A percentile compares a stretch with the other conserved stretches of the same genome.
Evolutionary conservation across 2,888 invertebrate genomes (phyloP).

Genomic region (Craniophora ligustri): DNA sequence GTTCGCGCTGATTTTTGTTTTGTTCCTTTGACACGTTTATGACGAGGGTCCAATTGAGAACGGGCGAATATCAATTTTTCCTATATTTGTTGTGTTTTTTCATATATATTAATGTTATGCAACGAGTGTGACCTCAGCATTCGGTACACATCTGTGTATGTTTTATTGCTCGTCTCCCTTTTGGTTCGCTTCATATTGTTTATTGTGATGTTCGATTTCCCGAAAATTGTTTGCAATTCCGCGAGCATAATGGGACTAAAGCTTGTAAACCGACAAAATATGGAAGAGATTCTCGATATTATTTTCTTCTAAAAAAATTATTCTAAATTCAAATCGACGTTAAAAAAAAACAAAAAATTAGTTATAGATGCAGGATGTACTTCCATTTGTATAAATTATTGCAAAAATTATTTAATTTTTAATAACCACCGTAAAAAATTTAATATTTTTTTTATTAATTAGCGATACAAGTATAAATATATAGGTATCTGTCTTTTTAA

Average conservation of each 20-base stretch:
- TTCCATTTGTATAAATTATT: too few relatives aligned
- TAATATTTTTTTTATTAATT: too few relatives aligned
- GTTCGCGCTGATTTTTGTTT: slow-evolving; percentile 57
- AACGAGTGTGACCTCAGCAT: slow-evolving; percentile 70
- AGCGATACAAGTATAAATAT: too few relatives aligned
- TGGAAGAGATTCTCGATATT: not conserved
- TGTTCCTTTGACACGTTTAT: slow-evolving; percentile 70
- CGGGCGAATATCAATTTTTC: slow-evolving; percentile 73
- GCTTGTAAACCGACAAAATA: not conserved
- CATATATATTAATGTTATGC: slow-evolving; percentile 69
- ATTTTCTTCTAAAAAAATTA: too few relatives aligned
- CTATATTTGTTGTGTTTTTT: slow-evolving; percentile 66
- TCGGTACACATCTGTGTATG: slow-evolving; percentile 75
- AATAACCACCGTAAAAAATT: too few relatives aligned
- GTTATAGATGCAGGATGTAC: too few relatives aligned
- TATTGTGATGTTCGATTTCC: slow-evolving; percentile 22
- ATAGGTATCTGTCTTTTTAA: too few relatives aligned
- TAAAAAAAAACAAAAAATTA: too few relatives aligned
- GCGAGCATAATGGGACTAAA: slow-evolving; percentile 10
- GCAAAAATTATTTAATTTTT: too few relatives aligned
- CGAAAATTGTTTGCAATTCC: slow-evolving; percentile 1
- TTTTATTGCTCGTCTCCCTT: slow-evolving; percentile 66
- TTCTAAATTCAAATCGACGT: too few relatives aligned
- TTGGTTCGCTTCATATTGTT: slow-evolving; percentile 44
- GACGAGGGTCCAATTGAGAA: slow-evolving; percentile 75